Conservation (phyloP, 2,888 invertebrate species). For the Hedychridium roseum region DNA sequence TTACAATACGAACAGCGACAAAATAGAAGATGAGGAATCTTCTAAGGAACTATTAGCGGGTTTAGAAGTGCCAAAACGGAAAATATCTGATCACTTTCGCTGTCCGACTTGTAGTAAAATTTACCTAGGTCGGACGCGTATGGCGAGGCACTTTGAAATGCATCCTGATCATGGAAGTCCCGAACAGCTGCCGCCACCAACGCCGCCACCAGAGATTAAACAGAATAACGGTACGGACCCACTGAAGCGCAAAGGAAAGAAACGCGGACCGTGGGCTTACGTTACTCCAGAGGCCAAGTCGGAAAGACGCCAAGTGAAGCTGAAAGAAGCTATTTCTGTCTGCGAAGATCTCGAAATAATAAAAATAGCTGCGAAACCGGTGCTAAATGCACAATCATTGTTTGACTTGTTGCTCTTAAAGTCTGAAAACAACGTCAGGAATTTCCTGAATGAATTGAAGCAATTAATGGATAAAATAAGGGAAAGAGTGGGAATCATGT, state of each 20-base stretch:
- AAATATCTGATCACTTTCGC: constrained; percentile 66
- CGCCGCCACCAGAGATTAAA: constrained; percentile 52
- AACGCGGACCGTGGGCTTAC: constrained; percentile 59
- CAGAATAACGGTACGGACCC: constrained; percentile 39
- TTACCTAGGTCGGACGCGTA: constrained; percentile 70
- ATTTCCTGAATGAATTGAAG: constrained; percentile 53
- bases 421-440: constrained; percentile 52
- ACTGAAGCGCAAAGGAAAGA: constrained; percentile 57
- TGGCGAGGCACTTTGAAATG: constrained; percentile 71
- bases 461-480: constrained; percentile 49
- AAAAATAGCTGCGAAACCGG: constrained; percentile 58
- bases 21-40: constrained; percentile 48
- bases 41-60: constrained; percentile 54
- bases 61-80: constrained; percentile 61
- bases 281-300: constrained; percentile 58
- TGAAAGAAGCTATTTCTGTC: constrained; percentile 56
- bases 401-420: constrained; percentile 55
- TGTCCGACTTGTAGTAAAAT: constrained; percentile 74
- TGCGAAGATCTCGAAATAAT: constrained; percentile 54
- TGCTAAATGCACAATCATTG: constrained; percentile 52
- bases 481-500: constrained; percentile 44
- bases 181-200: constrained; percentile 57
- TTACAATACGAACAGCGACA: constrained; percentile 61
- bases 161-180: constrained; percentile 69
- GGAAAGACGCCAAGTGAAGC: constrained; percentile 53